Evolutionary conservation across 2,888 invertebrate genomes (phyloP), one percentile per base, ranked within the genome.

Genomic region (Andrena camellia): DNA sequence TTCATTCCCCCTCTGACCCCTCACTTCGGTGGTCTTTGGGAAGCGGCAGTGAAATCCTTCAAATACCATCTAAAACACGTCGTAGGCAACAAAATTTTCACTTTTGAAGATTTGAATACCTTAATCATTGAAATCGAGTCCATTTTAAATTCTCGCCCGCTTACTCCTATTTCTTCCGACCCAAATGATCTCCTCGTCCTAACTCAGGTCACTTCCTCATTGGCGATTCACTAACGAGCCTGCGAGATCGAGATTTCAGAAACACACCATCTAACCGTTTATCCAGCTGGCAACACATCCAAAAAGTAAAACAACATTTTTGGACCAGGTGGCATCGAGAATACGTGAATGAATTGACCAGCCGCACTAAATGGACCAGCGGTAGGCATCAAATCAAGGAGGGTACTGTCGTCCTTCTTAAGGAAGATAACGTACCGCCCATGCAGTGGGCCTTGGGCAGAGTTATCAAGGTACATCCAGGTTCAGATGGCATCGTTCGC

Each of bases 321-420:
- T 64, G 54, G 64, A 54, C 29, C 20, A 33, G 73, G 0, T 73
- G 73, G 66, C 66, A 57, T 3, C 57, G 59, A 6, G 64, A 66
- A 0, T 66, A 73, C 4, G 1, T 73, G 20, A 64, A 73, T 0
- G 66, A 73, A 1, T 1, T 73, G 31, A 57, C 54, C 59, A 17
- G 4, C 3, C 42, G 42, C 42, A 42, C 0, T 3, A 42, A 42
- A 42, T 42, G 42, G 42, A 13, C 42, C 42, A 66, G 73, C 0
- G 2, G 2, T 0, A 3, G 3, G 3, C 66, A 64, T 13, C 17
- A 6, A 2, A 54, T 63, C 13, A 33, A 33, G 35, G 35, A 63
- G 6, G 72, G 35, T 2, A 54, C 63, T 2, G 3, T 64, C 5
- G 72, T 72, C 0, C 35, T 72, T 2, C 17, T 64, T 3, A 52